Evolutionary conservation across 53 echinoderm and acorn worm genomes (phyloP).

Genomic region (Zoroaster sp.): DNA sequence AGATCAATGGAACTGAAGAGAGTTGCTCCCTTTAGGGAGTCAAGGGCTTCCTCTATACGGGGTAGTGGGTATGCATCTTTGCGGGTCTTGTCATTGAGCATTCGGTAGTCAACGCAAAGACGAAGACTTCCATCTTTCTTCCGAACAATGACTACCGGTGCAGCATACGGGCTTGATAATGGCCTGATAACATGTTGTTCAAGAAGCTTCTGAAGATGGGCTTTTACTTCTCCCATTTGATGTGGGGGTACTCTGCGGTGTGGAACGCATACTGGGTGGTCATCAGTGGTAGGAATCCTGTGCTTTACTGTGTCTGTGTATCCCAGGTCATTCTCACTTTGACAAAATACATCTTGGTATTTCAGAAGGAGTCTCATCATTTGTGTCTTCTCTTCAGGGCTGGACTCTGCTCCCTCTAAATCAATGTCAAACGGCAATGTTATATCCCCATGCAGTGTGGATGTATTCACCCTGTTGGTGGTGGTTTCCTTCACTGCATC

Average conservation of each 20-base stretch:
- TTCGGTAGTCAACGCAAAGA: slow-evolving; percentile 69
- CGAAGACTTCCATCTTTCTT: slow-evolving; percentile 67
- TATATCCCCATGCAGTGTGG: background rate
- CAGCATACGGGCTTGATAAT: slow-evolving; percentile 68
- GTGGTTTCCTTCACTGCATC: background rate
- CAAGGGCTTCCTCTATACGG: slow-evolving; percentile 68
- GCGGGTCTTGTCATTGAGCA: slow-evolving; percentile 70
- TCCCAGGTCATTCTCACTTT: slow-evolving; percentile 48
- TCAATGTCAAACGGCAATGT: background rate
- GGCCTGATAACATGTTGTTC: slow-evolving; percentile 10
- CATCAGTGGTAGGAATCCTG: slow-evolving; percentile 9
- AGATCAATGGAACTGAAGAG: slow-evolving; percentile 77
- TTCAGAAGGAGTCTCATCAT: background rate
- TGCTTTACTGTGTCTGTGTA: slow-evolving; percentile 40
- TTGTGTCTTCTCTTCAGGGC: background rate
- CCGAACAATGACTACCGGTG: slow-evolving; percentile 60
- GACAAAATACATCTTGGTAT: slow-evolving; percentile 20
- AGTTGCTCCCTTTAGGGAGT: slow-evolving; percentile 67
- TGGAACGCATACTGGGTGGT: slow-evolving; percentile 31
- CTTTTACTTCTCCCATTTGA: slow-evolving; percentile 52
- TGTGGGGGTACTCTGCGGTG: slow-evolving; percentile 52
- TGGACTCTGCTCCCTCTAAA: background rate
- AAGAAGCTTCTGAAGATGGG: slow-evolving; percentile 30
- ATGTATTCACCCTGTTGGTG: background rate
- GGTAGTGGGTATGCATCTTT: slow-evolving; percentile 77